These are phyloP conservation scores for Rhinoraja longicauda DNA, from an alignment of 2,797 vertebrate genomes.

Conservation along the genomic window DNA sequence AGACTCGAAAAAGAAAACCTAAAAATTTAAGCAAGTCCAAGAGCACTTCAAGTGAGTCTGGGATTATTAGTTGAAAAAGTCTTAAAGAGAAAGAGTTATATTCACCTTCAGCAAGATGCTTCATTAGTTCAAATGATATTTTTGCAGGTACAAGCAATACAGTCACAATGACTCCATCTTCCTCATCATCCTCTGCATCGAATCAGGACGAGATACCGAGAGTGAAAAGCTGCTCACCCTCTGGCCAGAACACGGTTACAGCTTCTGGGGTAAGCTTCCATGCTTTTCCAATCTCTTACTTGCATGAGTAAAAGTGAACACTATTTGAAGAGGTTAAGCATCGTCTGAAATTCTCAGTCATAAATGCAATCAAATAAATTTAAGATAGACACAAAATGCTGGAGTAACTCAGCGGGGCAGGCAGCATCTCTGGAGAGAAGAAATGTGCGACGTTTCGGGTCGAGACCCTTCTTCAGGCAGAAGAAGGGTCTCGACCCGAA, in stretches of 20 bases:
- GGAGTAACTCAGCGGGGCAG: too few relatives aligned
- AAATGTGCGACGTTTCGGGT: too few relatives aligned
- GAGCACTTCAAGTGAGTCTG: constrained; percentile 70
- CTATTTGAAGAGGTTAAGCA: not conserved
- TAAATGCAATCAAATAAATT: not conserved
- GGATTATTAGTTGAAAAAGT: not conserved
- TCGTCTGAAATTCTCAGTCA: not conserved
- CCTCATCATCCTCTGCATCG: constrained; percentile 89
- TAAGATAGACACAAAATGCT: too few relatives aligned
- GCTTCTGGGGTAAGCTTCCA: constrained; percentile 70
- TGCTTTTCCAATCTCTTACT: not conserved
- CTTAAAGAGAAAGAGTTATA: not conserved
- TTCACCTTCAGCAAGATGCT: not conserved
- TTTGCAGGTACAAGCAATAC: constrained; percentile 77
- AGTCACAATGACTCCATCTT: constrained; percentile 93
- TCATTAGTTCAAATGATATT: not conserved
- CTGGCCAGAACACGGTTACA: constrained; percentile 68
- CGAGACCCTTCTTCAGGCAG: too few relatives aligned
- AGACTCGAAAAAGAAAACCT: constrained; percentile 96
- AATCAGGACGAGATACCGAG: constrained; percentile 67
- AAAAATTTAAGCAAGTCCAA: constrained; percentile 94
- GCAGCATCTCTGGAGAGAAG: too few relatives aligned
- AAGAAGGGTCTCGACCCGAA: too few relatives aligned
- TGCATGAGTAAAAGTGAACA: not conserved
- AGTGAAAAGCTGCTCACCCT: constrained; percentile 83